A percentile compares a stretch with the other conserved stretches of the same genome.
phyloP scores from a whole-genome alignment of 2,888 invertebrate species.

The Sinelater perroti region DNA sequence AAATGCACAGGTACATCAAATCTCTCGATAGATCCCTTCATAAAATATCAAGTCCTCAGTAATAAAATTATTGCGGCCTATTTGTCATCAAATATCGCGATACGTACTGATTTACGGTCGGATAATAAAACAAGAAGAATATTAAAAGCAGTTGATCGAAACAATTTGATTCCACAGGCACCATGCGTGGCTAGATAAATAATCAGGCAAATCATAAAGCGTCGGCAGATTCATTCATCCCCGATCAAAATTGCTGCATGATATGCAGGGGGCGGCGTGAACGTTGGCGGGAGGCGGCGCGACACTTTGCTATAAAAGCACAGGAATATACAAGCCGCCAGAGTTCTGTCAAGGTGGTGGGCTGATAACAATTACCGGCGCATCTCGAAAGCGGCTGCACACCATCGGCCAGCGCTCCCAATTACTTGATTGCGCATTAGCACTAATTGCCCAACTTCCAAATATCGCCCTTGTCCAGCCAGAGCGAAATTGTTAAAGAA shows the following conservation, averaged over 20 bases:
- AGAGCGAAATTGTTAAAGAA: conserved; percentile 21
- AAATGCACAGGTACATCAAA: too few relatives aligned
- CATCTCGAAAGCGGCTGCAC: background rate
- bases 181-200: conserved; percentile 12
- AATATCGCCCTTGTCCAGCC: too few relatives aligned
- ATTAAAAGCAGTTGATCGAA: conserved; percentile 6
- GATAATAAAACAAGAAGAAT: too few relatives aligned
- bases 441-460: conserved; percentile 31
- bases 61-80: too few relatives aligned
- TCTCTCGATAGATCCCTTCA: too few relatives aligned
- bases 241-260: conserved; percentile 32
- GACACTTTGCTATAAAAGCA: conserved; percentile 43
- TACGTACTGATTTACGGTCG: too few relatives aligned
- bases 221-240: conserved; percentile 24
- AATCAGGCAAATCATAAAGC: conserved; percentile 29
- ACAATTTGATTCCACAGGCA: background rate
- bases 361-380: conserved; percentile 38
- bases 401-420: conserved; percentile 12
- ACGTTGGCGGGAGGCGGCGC: conserved; percentile 47
- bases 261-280: conserved; percentile 40
- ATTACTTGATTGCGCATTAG: conserved; percentile 29
- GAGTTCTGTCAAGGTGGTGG: conserved; percentile 40
- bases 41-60: too few relatives aligned
- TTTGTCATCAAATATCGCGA: too few relatives aligned
- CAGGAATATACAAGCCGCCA: conserved; percentile 36